These are phyloP conservation scores for Nephila pilipes DNA, from an alignment of 1,140 invertebrate genomes.

Conservation along the genomic window DNA sequence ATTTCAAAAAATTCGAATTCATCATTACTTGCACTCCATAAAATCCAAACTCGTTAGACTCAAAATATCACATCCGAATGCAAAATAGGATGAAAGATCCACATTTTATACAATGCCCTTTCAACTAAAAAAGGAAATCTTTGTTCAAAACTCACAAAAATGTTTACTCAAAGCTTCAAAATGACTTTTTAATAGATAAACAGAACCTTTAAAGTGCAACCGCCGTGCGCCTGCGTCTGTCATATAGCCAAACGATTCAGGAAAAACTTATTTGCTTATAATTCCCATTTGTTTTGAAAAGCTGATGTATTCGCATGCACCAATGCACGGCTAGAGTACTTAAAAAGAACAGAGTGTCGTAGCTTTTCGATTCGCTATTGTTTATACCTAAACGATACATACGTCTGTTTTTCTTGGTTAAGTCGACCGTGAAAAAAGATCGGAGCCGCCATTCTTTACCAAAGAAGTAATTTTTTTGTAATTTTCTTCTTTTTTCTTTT, in stretches of 20 bases:
- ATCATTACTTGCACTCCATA: neutral
- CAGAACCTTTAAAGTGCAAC: neutral
- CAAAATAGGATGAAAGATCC: neutral
- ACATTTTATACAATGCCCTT: neutral
- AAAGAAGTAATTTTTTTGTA: constrained; percentile 9
- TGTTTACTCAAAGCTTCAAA: neutral
- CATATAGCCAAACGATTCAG: neutral
- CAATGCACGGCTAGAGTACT: neutral
- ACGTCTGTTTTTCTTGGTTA: neutral
- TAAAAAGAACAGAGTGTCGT: constrained; percentile 1
- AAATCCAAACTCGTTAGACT: neutral
- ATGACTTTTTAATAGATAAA: constrained; percentile 35
- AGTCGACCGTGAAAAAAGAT: constrained; percentile 12
- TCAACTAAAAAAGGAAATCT: neutral
- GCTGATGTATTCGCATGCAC: constrained; percentile 19
- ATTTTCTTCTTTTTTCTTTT: neutral
- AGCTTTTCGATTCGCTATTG: neutral
- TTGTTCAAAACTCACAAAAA: neutral
- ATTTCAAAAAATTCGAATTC: no score
- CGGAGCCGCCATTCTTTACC: neutral
- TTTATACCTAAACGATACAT: constrained; percentile 22
- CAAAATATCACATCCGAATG: neutral
- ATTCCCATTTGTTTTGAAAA: constrained; percentile 30
- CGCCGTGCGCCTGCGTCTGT: neutral
- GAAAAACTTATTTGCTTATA: constrained; percentile 19